phyloP scores from a whole-genome alignment of 2,113 vertebrate genomes.

The Malurus alboscapulatus region DNA sequence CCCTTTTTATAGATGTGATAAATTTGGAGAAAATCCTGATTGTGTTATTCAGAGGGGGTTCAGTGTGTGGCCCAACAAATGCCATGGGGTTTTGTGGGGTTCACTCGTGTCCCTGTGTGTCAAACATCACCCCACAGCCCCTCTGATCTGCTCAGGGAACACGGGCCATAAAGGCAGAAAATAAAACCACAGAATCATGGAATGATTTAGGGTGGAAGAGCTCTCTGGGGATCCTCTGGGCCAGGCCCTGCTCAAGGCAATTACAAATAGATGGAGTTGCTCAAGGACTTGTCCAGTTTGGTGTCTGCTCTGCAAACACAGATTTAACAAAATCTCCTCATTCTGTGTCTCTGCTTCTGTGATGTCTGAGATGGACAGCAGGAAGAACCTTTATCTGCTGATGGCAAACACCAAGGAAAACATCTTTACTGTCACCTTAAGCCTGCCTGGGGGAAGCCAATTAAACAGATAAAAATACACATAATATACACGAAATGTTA shows the following conservation, averaged over 20 bases:
- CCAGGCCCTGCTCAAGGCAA: conserved; percentile 11
- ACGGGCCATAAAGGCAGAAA: background rate
- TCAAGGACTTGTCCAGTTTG: background rate
- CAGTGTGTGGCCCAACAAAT: background rate
- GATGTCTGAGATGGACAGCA: background rate
- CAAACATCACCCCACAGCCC: background rate
- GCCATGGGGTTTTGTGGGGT: background rate
- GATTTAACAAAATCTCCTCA: background rate
- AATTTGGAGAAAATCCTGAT: background rate
- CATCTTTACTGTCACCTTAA: background rate
- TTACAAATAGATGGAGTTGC: background rate
- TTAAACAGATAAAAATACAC: background rate
- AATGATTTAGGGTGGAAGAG: background rate
- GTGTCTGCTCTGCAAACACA: background rate
- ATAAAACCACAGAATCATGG: background rate
- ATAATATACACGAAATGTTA: background rate
- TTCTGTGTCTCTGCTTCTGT: background rate
- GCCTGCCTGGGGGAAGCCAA: background rate
- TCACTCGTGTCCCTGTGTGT: background rate
- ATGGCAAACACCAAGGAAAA: background rate
- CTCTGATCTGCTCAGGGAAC: background rate
- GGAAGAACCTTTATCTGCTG: background rate
- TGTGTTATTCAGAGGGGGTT: background rate
- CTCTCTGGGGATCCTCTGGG: background rate
- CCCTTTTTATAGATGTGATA: background rate